Percentiles rank a stretch among this genome's conserved stretches.
phyloP scores from a whole-genome alignment of 2,888 invertebrate genomes.

The Pegoplata infirma region DNA sequence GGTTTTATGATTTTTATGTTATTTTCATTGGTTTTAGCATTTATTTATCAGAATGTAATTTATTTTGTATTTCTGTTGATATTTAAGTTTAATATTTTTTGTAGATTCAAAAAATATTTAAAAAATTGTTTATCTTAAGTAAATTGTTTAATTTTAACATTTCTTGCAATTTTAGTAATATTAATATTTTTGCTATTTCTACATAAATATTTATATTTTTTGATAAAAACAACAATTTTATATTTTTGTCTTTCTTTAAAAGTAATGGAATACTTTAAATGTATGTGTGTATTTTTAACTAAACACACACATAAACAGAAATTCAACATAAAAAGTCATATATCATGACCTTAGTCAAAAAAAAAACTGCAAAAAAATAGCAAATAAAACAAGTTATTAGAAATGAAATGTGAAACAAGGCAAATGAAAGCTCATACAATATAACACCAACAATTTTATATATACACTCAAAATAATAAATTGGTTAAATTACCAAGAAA shows the following conservation, averaged over 20 bases:
- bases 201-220: too few relatives aligned
- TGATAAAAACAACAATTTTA: neutral
- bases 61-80: too few relatives aligned
- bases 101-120: too few relatives aligned
- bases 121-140: too few relatives aligned
- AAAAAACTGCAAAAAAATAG: neutral
- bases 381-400: constrained; percentile 33
- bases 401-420: constrained; percentile 38
- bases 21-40: too few relatives aligned
- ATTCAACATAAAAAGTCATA: constrained; percentile 22
- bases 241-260: neutral
- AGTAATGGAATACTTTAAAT: neutral
- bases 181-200: neutral
- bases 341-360: constrained; percentile 22
- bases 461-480: too few relatives aligned
- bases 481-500: too few relatives aligned
- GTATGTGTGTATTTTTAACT: too few relatives aligned
- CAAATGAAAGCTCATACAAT: constrained; percentile 21
- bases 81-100: too few relatives aligned
- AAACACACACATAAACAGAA: neutral
- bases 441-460: too few relatives aligned
- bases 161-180: neutral
- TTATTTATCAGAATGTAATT: too few relatives aligned
- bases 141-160: neutral
- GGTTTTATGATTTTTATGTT: too few relatives aligned